Base-by-base conservation (phyloP, 1,140 invertebrate species). In the Sycophila sp. region DNA sequence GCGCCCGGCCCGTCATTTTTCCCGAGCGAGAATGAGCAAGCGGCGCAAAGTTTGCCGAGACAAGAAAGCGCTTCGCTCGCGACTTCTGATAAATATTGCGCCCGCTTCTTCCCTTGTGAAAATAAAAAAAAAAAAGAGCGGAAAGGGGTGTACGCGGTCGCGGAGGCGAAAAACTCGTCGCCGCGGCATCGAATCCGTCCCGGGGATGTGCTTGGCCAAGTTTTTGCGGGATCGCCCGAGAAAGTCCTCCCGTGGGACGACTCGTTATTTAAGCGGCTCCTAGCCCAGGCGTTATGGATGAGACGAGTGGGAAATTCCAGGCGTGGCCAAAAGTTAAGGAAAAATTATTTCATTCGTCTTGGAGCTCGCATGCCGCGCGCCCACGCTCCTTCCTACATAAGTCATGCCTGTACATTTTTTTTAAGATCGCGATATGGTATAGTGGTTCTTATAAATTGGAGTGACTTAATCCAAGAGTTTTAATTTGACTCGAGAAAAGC, bases 221-320 rank as follows among this genome's bases (percentile, higher is more conserved):
- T 65, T 65, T 72, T 59, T 70, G 67, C 51, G 22, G 42, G 56
- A 40, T 55, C 30, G 59, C 53, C 55, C 51, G n/a, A n/a, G 45
- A 58, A 70, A 71, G 60, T 74, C 65, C n/a, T 68, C 73, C 60
- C 68, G 8, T 30, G 63, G 47, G 63, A 62, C 24, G 62, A 62
- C 63, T 69, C 73, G 73, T 76, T 74, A 74, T 72, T 76, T 72
- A 74, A 74, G 58, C 71, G 66, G 19, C 22, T 8, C 15, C 7
- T 63, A 59, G 11, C 65, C 58, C 66, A 59, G 49, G 63, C 49
- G 67, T 73, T 75, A 73, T 59, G 49, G 69, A 75, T 71, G 71
- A 75, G 71, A 72, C 73, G 74, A 74, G 69, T 71, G 75, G 70
- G 75, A 73, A 77, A 75, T 67, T 58, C 69, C 56, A 63, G 40